Conservation (phyloP, 1,140 invertebrate species). For the Drosophila pectinifera region DNA sequence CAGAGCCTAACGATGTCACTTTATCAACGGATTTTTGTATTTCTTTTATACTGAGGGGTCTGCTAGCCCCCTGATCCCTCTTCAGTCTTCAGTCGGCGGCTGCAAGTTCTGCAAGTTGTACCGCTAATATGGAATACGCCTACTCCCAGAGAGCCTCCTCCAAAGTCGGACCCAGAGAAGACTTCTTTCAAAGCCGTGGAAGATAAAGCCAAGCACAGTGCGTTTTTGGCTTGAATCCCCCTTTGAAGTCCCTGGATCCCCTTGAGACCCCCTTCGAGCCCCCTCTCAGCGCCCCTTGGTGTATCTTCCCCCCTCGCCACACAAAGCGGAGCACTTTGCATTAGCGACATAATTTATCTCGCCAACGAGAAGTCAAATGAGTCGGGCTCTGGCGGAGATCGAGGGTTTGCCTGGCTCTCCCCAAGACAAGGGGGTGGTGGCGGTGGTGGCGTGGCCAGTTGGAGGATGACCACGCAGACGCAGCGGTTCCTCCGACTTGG, state of each 20-base stretch:
- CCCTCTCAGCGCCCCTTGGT: conserved; percentile 8
- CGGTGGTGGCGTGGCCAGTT: conserved; percentile 9
- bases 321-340: conserved; percentile 82
- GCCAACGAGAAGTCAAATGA: conserved; percentile 78
- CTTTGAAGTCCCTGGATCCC: conserved; percentile 6
- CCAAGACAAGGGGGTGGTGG: conserved; percentile 17
- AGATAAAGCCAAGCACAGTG: conserved; percentile 74
- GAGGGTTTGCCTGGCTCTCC: conserved; percentile 2
- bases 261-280: neutral
- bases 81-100: conserved; percentile 1
- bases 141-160: conserved; percentile 56
- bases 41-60: conserved; percentile 39
- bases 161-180: conserved; percentile 21
- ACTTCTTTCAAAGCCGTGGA: conserved; percentile 23
- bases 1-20: conserved; percentile 81
- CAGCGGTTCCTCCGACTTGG: conserved; percentile 56
- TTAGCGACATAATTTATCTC: conserved; percentile 85
- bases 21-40: conserved; percentile 76
- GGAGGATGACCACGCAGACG: conserved; percentile 75
- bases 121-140: conserved; percentile 81
- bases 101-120: conserved; percentile 74
- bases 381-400: conserved; percentile 23
- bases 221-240: conserved; percentile 37
- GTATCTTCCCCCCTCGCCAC: conserved; percentile 45
- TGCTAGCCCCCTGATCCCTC: conserved; percentile 9